Conservation (phyloP, 1,140 invertebrate species). For the Drosophila bifasciata region DNA sequence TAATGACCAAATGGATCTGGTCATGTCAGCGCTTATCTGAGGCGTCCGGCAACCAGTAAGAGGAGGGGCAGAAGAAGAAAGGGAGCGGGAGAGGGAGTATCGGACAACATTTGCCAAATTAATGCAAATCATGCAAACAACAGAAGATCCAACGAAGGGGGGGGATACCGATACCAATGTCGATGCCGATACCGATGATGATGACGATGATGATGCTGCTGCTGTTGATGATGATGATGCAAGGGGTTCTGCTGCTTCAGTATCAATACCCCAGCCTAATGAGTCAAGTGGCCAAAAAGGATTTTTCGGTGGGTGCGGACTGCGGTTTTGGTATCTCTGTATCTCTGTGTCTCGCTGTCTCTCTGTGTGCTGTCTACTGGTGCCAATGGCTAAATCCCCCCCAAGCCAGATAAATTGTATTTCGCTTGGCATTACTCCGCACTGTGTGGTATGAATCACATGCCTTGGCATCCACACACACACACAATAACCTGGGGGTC, state of each 20-base stretch:
- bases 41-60: conserved; percentile 46
- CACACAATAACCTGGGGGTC: conserved; percentile 58
- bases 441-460: conserved; percentile 69
- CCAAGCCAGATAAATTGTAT: conserved; percentile 76
- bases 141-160: conserved; percentile 58
- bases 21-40: conserved; percentile 77
- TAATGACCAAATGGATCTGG: conserved; percentile 75
- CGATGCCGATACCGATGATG: conserved; percentile 15
- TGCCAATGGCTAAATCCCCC: conserved; percentile 56
- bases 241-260: conserved; percentile 18
- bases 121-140: conserved; percentile 78
- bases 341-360: conserved; percentile 18
- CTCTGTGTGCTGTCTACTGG: conserved; percentile 22
- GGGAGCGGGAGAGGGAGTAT: conserved; percentile 24
- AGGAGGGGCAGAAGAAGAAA: neutral
- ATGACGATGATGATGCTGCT: neutral
- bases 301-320: conserved; percentile 74
- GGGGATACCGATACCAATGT: too few relatives aligned
- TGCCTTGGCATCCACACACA: conserved; percentile 31
- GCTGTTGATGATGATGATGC: conserved; percentile 16
- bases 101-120: conserved; percentile 81
- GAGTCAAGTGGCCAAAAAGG: conserved; percentile 79
- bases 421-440: conserved; percentile 43
- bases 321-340: conserved; percentile 30
- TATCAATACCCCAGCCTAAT: conserved; percentile 77